Evolutionary conservation across 1,140 invertebrate species (phyloP), one percentile per base, ranked within the genome.

Genomic region (Leucophenga varia): DNA sequence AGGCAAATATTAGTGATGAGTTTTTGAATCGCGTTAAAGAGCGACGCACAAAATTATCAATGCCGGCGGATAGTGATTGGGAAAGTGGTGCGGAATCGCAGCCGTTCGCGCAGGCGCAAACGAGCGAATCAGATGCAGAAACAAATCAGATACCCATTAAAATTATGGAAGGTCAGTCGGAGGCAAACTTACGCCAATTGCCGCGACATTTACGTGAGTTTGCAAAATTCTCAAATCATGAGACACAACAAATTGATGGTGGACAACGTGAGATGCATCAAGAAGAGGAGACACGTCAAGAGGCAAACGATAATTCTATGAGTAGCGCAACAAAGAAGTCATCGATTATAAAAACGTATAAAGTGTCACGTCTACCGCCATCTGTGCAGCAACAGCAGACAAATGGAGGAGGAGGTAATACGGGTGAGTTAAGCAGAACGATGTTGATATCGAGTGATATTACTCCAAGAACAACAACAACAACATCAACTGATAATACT

Each of bases 171-270:
- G 71, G 79, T 20, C 78, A 83, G 57, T 74, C 77, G 39, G 67
- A 83, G 42, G 82, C 78, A 44, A 82, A 85, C 53, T 76, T 84
- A 4, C 78, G 79, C 45, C 79, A 80, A 28, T 74, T 90, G 21
- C 88, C 89, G 0, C 84, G 80, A 53, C 89, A 90, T 74, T 77
- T 91, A 46, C 81, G 84, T 55, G 88, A 90, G 58, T 86, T 88
- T 57, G 79, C 86, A 42, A 78, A 78, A 41, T 72, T 74, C 46
- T 64, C 68, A 4, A 72, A 47, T 13, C 51, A 59, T 36, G 67
- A 71, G 16, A 10, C 12, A 7, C 5, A 6, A 10, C 55, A 67
- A 32, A 51, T 69, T 21, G 61, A 60, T 7, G 64, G 55, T 40
- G 67, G 55, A 1, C 53, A 52, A 7, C 67, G 50, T 1, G 61